Conservation (phyloP, 2,888 invertebrate species). For the Polydesmus complanatus region DNA sequence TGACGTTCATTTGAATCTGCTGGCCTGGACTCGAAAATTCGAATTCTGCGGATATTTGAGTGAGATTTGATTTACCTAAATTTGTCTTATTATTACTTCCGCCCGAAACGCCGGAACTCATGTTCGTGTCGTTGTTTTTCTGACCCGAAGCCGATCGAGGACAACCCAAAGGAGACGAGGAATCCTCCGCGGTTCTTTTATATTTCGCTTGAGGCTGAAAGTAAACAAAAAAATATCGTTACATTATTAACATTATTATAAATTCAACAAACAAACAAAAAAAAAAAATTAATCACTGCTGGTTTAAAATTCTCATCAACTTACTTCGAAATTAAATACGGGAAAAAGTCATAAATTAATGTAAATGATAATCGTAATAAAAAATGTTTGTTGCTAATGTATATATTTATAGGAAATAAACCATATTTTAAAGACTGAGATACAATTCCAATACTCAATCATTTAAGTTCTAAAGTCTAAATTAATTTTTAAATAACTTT, state of each 20-base stretch:
- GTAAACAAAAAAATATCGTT: background rate
- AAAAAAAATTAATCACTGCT: background rate
- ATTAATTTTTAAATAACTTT: too few species aligned
- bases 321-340: background rate
- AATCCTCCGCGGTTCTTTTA: background rate
- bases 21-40: constrained; percentile 65
- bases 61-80: constrained; percentile 36
- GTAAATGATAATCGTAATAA: too few species aligned
- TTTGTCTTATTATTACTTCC: constrained; percentile 8
- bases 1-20: constrained; percentile 78
- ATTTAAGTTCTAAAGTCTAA: too few species aligned
- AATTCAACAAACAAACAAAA: background rate
- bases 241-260: background rate
- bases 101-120: background rate
- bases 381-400: too few species aligned
- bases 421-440: too few species aligned
- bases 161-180: background rate
- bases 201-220: background rate
- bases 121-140: background rate
- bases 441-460: too few species aligned
- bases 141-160: background rate
- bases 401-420: too few species aligned
- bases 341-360: too few species aligned
- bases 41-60: constrained; percentile 81
- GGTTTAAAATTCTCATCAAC: background rate